Evolutionary conservation across 2,113 vertebrate genomes (phyloP).

Genomic region (Elgaria multicarinata): DNA sequence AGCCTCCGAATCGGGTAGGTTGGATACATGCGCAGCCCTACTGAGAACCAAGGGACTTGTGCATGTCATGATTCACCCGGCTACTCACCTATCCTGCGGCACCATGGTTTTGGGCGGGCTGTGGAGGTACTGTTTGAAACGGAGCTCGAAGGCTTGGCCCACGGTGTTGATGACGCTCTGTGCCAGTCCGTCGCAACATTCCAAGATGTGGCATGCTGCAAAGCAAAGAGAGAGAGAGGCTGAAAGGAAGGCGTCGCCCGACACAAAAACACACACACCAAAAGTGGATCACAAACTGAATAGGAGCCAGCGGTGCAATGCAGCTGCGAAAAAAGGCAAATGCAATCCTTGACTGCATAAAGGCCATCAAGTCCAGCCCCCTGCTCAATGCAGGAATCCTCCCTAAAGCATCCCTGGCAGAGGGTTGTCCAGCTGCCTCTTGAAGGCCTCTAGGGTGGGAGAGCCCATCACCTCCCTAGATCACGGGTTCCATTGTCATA

Average conservation of each 20-base stretch:
- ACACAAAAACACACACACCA: neutral
- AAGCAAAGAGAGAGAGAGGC: rapidly evolving
- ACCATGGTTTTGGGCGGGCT: slow-evolving; percentile 87
- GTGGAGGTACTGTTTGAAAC: slow-evolving; percentile 97
- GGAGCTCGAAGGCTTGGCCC: slow-evolving; percentile 96
- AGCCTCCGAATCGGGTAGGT: too few relatives aligned
- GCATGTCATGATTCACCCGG: neutral
- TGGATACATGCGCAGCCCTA: too few relatives aligned
- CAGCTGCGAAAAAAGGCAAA: neutral
- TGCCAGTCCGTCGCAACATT: slow-evolving; percentile 92
- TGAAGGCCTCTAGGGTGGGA: too few relatives aligned
- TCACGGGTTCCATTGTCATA: too few relatives aligned
- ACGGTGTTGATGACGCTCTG: slow-evolving; percentile 96
- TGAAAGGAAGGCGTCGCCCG: neutral
- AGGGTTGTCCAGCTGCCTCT: too few relatives aligned
- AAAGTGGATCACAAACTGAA: neutral
- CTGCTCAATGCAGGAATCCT: too few relatives aligned
- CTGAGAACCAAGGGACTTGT: too few relatives aligned
- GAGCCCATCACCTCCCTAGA: too few relatives aligned
- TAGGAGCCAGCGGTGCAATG: neutral
- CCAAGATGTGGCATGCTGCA: slow-evolving; percentile 95
- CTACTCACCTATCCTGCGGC: slow-evolving; percentile 78
- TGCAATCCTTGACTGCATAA: neutral
- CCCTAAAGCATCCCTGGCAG: too few relatives aligned
- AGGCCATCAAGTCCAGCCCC: too few relatives aligned